phyloP scores from a whole-genome alignment of 2,113 vertebrate species.

The Otus sunia region DNA sequence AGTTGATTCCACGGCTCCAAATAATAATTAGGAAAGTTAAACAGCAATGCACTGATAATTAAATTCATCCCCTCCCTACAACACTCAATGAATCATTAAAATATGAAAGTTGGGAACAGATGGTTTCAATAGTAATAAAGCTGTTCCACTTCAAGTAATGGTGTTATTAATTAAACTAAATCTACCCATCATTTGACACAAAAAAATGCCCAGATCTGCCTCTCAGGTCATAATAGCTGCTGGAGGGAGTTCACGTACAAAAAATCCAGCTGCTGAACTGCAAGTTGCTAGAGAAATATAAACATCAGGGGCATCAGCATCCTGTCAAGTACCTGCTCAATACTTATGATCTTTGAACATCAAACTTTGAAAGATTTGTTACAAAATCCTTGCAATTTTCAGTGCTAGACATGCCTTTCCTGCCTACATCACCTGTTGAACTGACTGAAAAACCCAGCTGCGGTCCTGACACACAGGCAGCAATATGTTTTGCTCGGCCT shows the following conservation, averaged over 20 bases:
- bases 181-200: not conserved
- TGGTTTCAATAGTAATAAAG: conserved; percentile 63
- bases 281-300: not conserved
- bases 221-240: not conserved
- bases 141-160: conserved; percentile 24
- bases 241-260: not conserved
- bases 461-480: not conserved
- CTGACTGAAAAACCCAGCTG: not conserved
- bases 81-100: conserved; percentile 52
- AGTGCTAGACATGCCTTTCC: not conserved
- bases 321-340: not conserved
- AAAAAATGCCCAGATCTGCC: not conserved
- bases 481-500: not conserved
- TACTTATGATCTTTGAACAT: not conserved
- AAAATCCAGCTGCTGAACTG: not conserved
- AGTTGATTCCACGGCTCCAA: conserved; percentile 10
- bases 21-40: conserved; percentile 45
- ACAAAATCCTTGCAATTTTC: not conserved
- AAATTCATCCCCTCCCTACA: conserved; percentile 14
- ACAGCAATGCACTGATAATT: conserved; percentile 42
- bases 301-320: not conserved
- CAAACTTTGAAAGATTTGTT: not conserved
- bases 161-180: conserved; percentile 35
- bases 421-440: not conserved
- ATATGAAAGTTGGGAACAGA: conserved; percentile 57